Evolutionary conservation across 2,113 vertebrate species (phyloP).

Genomic region (human): GRCh38 chr3:124719501-124720000

Average conservation of each 20-base stretch:
- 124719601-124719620: background rate
- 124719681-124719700: background rate
- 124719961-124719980: slow-evolving; percentile 78
- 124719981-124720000: slow-evolving; percentile 76
- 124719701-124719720: background rate
- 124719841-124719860: slow-evolving; percentile 71
- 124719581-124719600: slow-evolving; percentile 22
- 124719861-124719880: slow-evolving; percentile 57
- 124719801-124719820: slow-evolving; percentile 44
- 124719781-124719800: background rate
- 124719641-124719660: slow-evolving; percentile 24
- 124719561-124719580: slow-evolving; percentile 52
- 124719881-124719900: slow-evolving; percentile 60
- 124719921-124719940: slow-evolving; percentile 60
- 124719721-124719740: slow-evolving; percentile 5
- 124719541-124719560: slow-evolving; percentile 49
- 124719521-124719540: slow-evolving; percentile 69
- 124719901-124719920: slow-evolving; percentile 49
- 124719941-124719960: slow-evolving; percentile 58
- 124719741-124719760: slow-evolving; percentile 39
- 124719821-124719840: slow-evolving; percentile 54
- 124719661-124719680: background rate
- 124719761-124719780: slow-evolving; percentile 64
- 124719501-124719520: slow-evolving; percentile 57
- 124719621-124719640: slow-evolving; percentile 45